Evolutionary conservation across 2,888 invertebrate genomes (phyloP).

Genomic region (Ceriagrion tenellum): DNA sequence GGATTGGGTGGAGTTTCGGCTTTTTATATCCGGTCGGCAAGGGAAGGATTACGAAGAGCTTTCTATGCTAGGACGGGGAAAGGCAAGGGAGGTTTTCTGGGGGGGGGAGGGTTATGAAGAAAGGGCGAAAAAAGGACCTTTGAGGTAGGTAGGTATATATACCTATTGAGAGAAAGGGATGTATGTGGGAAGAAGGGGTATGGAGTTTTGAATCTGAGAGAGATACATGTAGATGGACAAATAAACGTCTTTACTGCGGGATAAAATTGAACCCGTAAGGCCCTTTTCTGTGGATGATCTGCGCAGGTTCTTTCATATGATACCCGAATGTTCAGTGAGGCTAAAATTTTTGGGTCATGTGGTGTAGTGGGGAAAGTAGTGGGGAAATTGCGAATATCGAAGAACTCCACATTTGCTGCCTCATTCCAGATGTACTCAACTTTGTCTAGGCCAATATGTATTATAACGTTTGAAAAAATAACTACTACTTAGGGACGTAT

Average conservation of each 20-base stretch:
- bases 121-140: background rate
- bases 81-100: background rate
- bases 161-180: background rate
- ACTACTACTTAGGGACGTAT: too few species aligned
- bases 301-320: too few species aligned
- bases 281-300: too few species aligned
- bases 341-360: too few species aligned
- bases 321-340: too few species aligned
- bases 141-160: background rate
- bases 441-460: too few species aligned
- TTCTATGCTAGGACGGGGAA: background rate
- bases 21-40: background rate
- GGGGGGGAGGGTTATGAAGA: background rate
- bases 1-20: background rate
- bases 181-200: background rate
- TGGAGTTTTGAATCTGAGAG: background rate
- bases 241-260: background rate
- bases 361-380: too few species aligned
- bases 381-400: too few species aligned
- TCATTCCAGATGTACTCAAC: too few species aligned
- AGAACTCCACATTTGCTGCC: too few species aligned
- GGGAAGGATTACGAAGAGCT: constrained; percentile 16
- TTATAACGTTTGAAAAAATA: too few species aligned
- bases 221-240: background rate
- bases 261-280: background rate